Evolutionary conservation across 2,113 vertebrate species (phyloP).

Genomic region (Gnathochromis pfefferi): DNA sequence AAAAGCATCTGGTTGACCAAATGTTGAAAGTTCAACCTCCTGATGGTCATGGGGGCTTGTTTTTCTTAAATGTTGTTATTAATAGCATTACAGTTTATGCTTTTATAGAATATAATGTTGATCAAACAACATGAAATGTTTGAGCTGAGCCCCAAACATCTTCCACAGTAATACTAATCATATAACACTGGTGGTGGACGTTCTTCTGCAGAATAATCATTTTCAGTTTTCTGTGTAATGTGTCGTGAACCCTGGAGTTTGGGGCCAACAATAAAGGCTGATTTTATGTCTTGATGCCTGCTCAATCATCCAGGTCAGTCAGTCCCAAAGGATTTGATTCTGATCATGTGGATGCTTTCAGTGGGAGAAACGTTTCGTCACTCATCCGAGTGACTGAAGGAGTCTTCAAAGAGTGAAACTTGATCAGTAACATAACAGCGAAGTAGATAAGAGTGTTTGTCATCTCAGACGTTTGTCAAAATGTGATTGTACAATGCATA

Average conservation of each 20-base stretch:
- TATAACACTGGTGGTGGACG: background rate
- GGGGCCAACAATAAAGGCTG: background rate
- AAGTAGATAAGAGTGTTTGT: background rate
- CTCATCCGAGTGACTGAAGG: background rate
- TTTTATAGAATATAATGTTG: background rate
- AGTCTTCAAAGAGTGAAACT: background rate
- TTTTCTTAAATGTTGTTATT: background rate
- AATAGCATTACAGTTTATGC: background rate
- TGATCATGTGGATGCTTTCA: background rate
- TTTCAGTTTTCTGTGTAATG: background rate
- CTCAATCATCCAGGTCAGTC: background rate
- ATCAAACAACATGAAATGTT: background rate
- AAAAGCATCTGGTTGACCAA: background rate
- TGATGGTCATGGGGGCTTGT: background rate
- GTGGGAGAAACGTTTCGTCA: background rate
- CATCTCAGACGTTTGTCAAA: background rate
- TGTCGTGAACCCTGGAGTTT: background rate
- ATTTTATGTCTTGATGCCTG: background rate
- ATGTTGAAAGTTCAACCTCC: background rate
- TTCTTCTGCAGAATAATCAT: background rate
- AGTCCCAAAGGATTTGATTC: background rate
- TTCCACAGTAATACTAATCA: background rate
- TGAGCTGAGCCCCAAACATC: background rate
- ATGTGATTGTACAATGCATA: background rate
- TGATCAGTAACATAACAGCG: background rate